Base-by-base conservation (phyloP, 2,113 vertebrate genomes). In the Campylomormyrus tamandua region DNA sequence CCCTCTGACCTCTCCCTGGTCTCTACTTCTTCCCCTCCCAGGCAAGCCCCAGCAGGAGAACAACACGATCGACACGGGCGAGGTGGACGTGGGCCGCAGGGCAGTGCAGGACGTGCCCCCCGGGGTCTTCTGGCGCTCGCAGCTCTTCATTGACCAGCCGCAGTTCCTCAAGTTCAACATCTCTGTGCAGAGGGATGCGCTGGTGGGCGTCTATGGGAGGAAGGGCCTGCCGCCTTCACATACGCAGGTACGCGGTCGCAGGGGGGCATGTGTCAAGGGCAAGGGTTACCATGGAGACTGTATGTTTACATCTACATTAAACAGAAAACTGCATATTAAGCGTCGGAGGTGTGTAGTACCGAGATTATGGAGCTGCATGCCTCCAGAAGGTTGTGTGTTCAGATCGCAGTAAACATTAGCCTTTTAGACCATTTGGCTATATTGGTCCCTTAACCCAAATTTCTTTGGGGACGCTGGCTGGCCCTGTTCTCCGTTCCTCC, bases 161-260 rank as follows among this genome's bases (percentile, higher is more conserved):
- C 98, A 98, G 93, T 99, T 99, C 92, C 95, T 99, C 89, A 99
- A 99, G 93, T 99, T 99, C 96, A 99, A 99, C 96, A 99, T 99
- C 93, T 99, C 98, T 0, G 97, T 99, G 92, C 98, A 99, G 95
- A 98, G 96, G 94, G 98, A 98, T 89, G 98, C 98, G 74, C 93
- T 99, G 89, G 98, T 99, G 56, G 98, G 98, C 88, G 98, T 99
- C 6, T 99, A 99, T 48, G 98, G 98, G 91, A 97, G 98, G 89
- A 99, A 99, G 96, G 98, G 98, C 74, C 95, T 99, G 46, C 98
- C 98, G 0, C 98, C 98, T 17, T 98, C 98, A 62, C 98, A 99
- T 90, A 99, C 98, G 50, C 98, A 99, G 98, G 98, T 99, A 89
- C 19, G 35, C 2, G 3, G 85, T 11, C 0, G 42, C 39, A n/a